These are phyloP conservation scores for Cathartes aura DNA, from an alignment of 2,113 vertebrate species.

Conservation along the genomic window DNA sequence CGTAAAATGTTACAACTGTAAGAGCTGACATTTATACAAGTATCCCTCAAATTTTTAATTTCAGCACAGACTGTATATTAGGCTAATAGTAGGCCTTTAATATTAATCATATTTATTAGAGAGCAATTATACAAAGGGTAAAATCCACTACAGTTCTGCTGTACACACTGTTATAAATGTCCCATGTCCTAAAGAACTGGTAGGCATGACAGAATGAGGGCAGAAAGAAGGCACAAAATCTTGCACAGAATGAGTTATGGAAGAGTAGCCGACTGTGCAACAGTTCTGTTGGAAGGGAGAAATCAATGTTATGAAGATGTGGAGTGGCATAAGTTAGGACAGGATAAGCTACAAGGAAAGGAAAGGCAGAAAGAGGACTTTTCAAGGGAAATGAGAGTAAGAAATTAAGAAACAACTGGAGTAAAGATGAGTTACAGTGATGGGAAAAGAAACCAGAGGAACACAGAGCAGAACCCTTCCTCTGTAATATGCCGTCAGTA, in stretches of 20 bases:
- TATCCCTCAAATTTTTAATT: background rate
- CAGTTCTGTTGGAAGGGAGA: background rate
- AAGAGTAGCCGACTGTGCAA: background rate
- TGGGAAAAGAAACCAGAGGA: background rate
- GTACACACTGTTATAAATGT: background rate
- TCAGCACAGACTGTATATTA: background rate
- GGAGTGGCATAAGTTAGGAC: background rate
- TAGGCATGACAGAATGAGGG: background rate
- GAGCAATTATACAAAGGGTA: background rate
- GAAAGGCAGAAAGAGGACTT: background rate
- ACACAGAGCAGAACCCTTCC: background rate
- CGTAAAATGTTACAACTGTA: constrained; percentile 15
- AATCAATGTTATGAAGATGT: background rate
- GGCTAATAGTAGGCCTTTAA: background rate
- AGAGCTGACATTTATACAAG: constrained; percentile 41
- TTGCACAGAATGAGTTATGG: background rate
- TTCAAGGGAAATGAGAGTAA: background rate
- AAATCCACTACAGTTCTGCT: background rate
- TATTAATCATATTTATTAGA: constrained; percentile 1
- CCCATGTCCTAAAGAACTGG: background rate
- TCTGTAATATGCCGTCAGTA: background rate
- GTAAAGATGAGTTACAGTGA: background rate
- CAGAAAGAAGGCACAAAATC: background rate
- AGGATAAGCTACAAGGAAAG: background rate
- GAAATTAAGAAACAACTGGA: background rate